Percentiles rank a stretch among this genome's conserved stretches.
Conservation (phyloP, 1,140 invertebrate species). For the Aricia agestis region DNA sequence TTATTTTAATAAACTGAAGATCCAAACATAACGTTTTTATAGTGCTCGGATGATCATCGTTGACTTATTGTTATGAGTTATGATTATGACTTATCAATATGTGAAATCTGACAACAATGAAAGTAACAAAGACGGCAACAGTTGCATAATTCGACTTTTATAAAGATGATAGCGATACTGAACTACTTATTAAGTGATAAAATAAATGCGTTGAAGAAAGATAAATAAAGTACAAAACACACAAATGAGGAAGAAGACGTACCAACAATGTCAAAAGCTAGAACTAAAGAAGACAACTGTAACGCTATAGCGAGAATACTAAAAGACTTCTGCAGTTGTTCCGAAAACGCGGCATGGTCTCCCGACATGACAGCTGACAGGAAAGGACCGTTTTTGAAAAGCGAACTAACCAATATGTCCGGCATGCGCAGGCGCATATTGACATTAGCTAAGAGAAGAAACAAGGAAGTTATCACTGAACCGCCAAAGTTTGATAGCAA, state of each 20-base stretch:
- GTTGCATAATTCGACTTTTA: neutral
- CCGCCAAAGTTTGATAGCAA: conserved; percentile 43
- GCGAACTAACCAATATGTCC: conserved; percentile 67
- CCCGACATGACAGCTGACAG: conserved; percentile 68
- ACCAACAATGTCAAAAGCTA: conserved; percentile 60
- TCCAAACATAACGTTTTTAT: neutral
- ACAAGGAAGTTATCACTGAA: conserved; percentile 37
- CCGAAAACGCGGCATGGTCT: conserved; percentile 71
- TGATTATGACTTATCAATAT: neutral
- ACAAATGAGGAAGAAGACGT: neutral
- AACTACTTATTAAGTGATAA: neutral
- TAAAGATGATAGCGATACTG: neutral
- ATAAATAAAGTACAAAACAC: neutral
- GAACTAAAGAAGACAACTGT: conserved; percentile 56
- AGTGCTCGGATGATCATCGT: neutral
- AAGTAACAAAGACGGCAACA: neutral
- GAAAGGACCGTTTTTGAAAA: conserved; percentile 59
- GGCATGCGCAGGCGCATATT: conserved; percentile 61
- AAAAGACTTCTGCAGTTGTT: conserved; percentile 73
- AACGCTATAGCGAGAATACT: conserved; percentile 64
- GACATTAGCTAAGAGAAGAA: conserved; percentile 57
- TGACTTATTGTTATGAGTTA: neutral
- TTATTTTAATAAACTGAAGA: neutral
- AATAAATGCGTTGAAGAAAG: neutral
- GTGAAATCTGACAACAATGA: neutral